phyloP scores from a whole-genome alignment of 1,140 invertebrate species.

The Hycleus phaleratus region DNA sequence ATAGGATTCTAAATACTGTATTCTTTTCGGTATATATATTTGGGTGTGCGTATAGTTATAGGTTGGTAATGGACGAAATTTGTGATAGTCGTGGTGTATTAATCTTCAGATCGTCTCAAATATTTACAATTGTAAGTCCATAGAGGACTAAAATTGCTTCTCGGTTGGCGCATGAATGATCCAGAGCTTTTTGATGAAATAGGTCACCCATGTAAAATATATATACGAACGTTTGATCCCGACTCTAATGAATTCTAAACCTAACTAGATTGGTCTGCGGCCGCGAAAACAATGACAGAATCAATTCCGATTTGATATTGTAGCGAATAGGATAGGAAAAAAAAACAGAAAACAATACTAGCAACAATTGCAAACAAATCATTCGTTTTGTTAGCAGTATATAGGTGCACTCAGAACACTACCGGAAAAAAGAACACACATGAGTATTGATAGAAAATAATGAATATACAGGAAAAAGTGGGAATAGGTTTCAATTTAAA shows the following conservation, averaged over 20 bases:
- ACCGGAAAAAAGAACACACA: too few species aligned
- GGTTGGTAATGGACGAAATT: too few species aligned
- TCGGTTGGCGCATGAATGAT: slow-evolving; percentile 6
- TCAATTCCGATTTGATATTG: too few species aligned
- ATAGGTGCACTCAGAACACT: too few species aligned
- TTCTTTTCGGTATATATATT: too few species aligned
- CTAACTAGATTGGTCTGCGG: slow-evolving; percentile 5
- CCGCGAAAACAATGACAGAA: slow-evolving; percentile 3
- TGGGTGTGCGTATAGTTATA: too few species aligned
- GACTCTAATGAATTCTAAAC: slow-evolving; percentile 8
- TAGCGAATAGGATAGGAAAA: not conserved
- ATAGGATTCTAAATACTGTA: too few species aligned
- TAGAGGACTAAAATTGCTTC: slow-evolving; percentile 1
- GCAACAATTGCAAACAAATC: too few species aligned
- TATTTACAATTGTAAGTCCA: slow-evolving; percentile 5
- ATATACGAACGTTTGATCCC: slow-evolving; percentile 5
- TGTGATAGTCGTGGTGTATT: not conserved
- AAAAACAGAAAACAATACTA: not conserved
- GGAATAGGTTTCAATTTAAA: too few species aligned
- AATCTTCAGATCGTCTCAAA: slow-evolving; percentile 2
- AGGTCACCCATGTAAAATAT: slow-evolving; percentile 7
- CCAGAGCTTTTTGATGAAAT: slow-evolving; percentile 5
- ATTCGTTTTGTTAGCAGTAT: too few species aligned
- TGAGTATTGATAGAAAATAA: too few species aligned
- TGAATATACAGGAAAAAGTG: too few species aligned